Conservation (phyloP, 2,888 invertebrate genomes). For the Rambutsinella grinnellia region DNA sequence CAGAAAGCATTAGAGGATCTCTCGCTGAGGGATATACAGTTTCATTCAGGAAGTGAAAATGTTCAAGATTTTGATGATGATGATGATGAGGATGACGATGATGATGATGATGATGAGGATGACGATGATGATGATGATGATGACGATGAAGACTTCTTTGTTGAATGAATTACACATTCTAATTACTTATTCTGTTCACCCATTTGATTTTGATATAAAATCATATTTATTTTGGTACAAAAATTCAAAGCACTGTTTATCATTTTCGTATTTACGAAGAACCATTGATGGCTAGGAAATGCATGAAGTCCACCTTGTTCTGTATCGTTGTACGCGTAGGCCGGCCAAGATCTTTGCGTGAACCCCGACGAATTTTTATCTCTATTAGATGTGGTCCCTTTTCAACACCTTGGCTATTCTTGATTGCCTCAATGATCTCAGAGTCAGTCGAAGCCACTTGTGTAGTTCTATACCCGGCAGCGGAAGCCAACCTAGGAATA, state of each 20-base stretch:
- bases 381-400: slow-evolving; percentile 70
- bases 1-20: slow-evolving; percentile 30
- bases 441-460: slow-evolving; percentile 67
- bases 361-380: slow-evolving; percentile 68
- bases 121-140: no score
- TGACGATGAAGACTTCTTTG: no score
- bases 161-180: neutral
- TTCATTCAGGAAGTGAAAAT: slow-evolving; percentile 29
- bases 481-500: slow-evolving; percentile 57
- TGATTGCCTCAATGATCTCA: slow-evolving; percentile 67
- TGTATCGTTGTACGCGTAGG: slow-evolving; percentile 70
- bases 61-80: slow-evolving; percentile 36
- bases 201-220: no score
- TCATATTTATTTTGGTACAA: no score
- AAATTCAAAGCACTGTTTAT: no score
- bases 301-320: slow-evolving; percentile 71
- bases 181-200: no score
- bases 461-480: slow-evolving; percentile 62
- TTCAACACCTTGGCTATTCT: slow-evolving; percentile 45
- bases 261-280: no score
- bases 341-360: slow-evolving; percentile 69
- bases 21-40: slow-evolving; percentile 24
- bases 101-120: no score
- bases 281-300: slow-evolving; percentile 67
- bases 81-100: slow-evolving; percentile 29